These are phyloP conservation scores for Dipodomys stephensi DNA, from an alignment of 2,113 vertebrate genomes.

Conservation along the genomic window DNA sequence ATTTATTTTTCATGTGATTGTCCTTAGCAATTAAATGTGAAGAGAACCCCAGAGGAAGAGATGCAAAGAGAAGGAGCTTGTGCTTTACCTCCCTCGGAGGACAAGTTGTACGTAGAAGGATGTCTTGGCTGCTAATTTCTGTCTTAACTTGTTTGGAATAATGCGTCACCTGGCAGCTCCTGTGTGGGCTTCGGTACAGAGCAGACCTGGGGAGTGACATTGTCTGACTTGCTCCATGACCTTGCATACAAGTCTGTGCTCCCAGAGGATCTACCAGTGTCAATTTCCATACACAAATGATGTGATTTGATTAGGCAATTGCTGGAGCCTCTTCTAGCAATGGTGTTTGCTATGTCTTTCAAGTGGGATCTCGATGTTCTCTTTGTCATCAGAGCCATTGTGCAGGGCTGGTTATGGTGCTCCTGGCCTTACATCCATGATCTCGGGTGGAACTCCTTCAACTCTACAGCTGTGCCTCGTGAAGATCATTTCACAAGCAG, in stretches of 20 bases:
- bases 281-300: too few relatives aligned
- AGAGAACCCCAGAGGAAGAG: neutral
- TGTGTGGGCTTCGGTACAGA: neutral
- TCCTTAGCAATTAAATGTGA: neutral
- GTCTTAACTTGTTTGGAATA: neutral
- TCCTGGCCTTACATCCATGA: accelerated
- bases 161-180: neutral
- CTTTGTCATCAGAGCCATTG: neutral
- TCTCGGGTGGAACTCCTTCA: neutral
- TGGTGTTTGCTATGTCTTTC: neutral
- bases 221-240: neutral
- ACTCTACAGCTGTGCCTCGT: accelerated
- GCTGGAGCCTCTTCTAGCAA: neutral
- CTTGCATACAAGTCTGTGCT: neutral
- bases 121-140: neutral
- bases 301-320: neutral
- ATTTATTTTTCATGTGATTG: conserved; percentile 49
- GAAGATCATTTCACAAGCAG: neutral
- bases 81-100: neutral
- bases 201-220: neutral
- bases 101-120: neutral
- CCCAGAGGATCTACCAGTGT: neutral
- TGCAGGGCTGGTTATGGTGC: neutral
- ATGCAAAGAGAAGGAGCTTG: neutral
- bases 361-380: neutral